Evolutionary conservation across 2,888 invertebrate genomes (phyloP), one percentile per base, ranked within the genome.

Genomic region (Parthenolecanium corni): DNA sequence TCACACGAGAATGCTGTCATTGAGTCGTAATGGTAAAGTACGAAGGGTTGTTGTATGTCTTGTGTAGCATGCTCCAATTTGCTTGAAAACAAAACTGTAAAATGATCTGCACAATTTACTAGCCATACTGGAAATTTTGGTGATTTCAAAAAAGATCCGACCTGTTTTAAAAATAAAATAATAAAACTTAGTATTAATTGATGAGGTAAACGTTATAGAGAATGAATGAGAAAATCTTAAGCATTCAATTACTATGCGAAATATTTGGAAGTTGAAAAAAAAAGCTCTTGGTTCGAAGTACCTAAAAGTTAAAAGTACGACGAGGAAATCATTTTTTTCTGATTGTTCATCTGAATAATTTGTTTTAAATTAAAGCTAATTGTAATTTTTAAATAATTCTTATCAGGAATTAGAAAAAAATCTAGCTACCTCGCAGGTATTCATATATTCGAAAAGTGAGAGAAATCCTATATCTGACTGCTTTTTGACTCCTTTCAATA

Each of bases 51-150:
- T 12, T 61, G 38, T 49, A 61, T 49, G 16, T 20, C 31, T 4
- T 61, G 61, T 23, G 49, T 47, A 9, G 51, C 61, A 23, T 61
- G 47, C 23, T 61, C 61, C 38, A 61, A n/a, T 40, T 61, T 61
- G 21, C 38, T 61, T 11, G 61, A 61, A 61, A 61, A 61, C 38
- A 61, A 21, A 14, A 61, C 61, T 25, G 61, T 61, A 16, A 61
- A 61, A 16, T 61, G 61, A 38, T 61, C 61, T 4, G 61, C 40
- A 24, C 57, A 64, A 51, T 64, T 56, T 36, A 64, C 51, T 40
- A 64, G 21, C 64, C 64, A 64, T n/a, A 64, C 51, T 12, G 64
- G 64, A 18, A 57, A 64, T 44, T 57, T 56, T 12, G 64, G 64
- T 4, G 57, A 57, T 57, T 64, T 64, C 42, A 64, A 42, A 21